Percentiles rank a stretch among this genome's conserved stretches.
These are phyloP conservation scores for Mus spretus DNA, from an alignment of 2,797 vertebrate species.

Conservation along the genomic window DNA sequence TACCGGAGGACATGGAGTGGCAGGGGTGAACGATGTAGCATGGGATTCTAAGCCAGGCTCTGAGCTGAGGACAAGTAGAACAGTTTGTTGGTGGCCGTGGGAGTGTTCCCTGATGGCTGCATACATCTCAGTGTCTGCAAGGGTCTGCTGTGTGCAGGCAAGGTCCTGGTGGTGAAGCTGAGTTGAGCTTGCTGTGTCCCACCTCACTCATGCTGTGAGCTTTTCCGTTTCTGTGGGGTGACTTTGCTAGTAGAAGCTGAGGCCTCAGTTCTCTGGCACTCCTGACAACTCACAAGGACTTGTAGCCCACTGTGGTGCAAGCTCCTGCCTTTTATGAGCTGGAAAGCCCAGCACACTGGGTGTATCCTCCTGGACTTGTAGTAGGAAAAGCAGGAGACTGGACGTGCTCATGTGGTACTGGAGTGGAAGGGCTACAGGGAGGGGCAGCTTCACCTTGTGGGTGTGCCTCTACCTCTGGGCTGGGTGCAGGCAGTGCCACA, in stretches of 20 bases:
- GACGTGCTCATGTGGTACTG: neutral
- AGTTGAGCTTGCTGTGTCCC: fast-evolving
- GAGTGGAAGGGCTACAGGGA: neutral
- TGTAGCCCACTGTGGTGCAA: neutral
- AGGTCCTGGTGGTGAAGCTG: fast-evolving
- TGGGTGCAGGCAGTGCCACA: neutral
- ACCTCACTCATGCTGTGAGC: fast-evolving
- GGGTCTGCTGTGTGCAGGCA: neutral
- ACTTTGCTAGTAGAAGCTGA: neutral
- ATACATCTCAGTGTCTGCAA: neutral
- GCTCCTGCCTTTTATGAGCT: neutral
- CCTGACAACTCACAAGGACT: no score
- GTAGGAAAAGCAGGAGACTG: neutral
- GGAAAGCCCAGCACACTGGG: neutral
- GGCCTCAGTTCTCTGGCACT: neutral
- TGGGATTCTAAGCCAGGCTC: neutral
- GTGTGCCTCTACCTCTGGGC: neutral
- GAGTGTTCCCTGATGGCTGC: neutral
- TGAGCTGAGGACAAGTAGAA: neutral
- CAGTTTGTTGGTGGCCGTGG: neutral
- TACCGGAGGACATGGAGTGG: neutral
- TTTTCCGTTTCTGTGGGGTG: neutral
- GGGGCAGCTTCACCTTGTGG: no score
- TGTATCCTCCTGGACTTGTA: neutral
- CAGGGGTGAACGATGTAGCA: neutral